Evolutionary conservation across 2,113 vertebrate genomes (phyloP).

Genomic region (Pseudonaja textilis): DNA sequence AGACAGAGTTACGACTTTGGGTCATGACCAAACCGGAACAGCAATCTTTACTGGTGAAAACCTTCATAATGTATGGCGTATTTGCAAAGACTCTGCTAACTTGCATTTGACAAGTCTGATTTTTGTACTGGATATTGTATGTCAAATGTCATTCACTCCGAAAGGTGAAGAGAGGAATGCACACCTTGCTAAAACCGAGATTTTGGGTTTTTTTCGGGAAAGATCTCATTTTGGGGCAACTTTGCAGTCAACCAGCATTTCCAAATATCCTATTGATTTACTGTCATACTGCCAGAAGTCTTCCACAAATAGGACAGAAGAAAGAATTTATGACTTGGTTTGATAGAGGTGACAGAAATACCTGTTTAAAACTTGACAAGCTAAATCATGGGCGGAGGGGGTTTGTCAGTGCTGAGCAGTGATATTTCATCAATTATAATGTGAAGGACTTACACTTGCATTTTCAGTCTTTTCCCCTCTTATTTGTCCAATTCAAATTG

Average conservation of each 20-base stretch:
- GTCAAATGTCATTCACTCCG: constrained; percentile 29
- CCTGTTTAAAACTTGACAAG: constrained; percentile 35
- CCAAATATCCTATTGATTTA: constrained; percentile 53
- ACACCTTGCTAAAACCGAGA: constrained; percentile 20
- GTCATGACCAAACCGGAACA: background rate
- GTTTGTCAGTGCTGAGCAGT: constrained; percentile 13
- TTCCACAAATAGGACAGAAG: constrained; percentile 44
- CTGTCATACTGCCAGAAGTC: constrained; percentile 51
- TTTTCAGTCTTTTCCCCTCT: background rate
- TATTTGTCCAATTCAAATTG: constrained; percentile 18
- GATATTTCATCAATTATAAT: constrained; percentile 19
- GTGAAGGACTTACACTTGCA: background rate
- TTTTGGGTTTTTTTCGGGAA: constrained; percentile 14
- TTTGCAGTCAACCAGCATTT: constrained; percentile 29
- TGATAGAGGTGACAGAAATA: constrained; percentile 25
- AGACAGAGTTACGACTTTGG: background rate
- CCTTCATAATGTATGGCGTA: background rate
- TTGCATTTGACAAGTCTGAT: constrained; percentile 16
- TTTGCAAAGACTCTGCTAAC: constrained; percentile 19
- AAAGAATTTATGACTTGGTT: constrained; percentile 42
- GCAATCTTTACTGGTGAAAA: background rate
- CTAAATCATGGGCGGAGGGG: constrained; percentile 10
- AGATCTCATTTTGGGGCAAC: constrained; percentile 35
- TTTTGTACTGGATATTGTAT: constrained; percentile 31
- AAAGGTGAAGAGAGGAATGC: constrained; percentile 25